Evolutionary conservation across 2,797 vertebrate genomes (phyloP).

Genomic region (Macroramphosus scolopax): DNA sequence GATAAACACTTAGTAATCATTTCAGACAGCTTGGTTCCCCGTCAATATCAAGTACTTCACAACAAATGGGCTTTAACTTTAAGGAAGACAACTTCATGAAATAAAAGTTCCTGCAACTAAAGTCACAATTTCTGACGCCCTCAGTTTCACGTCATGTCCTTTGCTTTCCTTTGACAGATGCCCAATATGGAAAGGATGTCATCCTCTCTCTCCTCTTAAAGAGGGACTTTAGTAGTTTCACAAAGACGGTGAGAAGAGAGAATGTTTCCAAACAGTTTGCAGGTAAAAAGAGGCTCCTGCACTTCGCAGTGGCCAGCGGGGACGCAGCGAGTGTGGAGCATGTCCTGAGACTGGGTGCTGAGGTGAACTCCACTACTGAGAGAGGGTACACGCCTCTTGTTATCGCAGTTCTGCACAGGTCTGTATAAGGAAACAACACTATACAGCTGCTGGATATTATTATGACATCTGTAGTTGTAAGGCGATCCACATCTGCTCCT

Average conservation of each 20-base stretch:
- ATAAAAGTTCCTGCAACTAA: too few relatives aligned
- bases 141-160: background rate
- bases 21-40: too few relatives aligned
- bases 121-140: background rate
- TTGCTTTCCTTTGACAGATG: conserved; percentile 52
- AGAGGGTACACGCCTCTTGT: conserved; percentile 82
- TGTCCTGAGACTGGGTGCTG: conserved; percentile 76
- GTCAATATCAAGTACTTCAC: too few relatives aligned
- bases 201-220: conserved; percentile 62
- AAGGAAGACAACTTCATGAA: too few relatives aligned
- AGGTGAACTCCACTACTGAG: conserved; percentile 72
- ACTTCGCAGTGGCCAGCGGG: conserved; percentile 78
- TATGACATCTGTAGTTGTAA: too few relatives aligned
- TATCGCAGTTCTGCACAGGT: conserved; percentile 76
- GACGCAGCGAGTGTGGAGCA: conserved; percentile 69
- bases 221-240: conserved; percentile 76
- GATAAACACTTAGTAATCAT: too few relatives aligned
- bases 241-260: conserved; percentile 62
- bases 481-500: too few relatives aligned
- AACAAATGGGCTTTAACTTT: too few relatives aligned
- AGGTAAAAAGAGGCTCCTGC: conserved; percentile 76
- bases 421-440: too few relatives aligned
- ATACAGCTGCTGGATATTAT: too few relatives aligned
- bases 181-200: conserved; percentile 5
- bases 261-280: conserved; percentile 56